phyloP scores from a whole-genome alignment of 2,888 invertebrate species.

The Gastracanthus pulcherrimus region DNA sequence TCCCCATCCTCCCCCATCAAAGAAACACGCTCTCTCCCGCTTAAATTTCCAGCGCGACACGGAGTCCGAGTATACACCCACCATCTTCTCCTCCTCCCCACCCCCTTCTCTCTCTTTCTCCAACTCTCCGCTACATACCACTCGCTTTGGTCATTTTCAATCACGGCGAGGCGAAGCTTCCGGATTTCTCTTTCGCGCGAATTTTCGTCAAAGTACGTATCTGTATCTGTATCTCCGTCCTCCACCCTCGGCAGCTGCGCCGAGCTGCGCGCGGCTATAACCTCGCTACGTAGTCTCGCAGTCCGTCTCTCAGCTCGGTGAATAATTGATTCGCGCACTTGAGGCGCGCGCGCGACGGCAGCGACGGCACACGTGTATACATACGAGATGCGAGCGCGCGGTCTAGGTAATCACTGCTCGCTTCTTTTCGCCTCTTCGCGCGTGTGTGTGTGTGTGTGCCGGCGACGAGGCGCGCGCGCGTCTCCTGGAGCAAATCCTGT shows the following conservation, averaged over 20 bases:
- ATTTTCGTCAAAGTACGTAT: slow-evolving; percentile 50
- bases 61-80: background rate
- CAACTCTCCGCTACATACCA: background rate
- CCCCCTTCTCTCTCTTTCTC: background rate
- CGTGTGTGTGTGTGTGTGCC: slow-evolving; percentile 26
- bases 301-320: slow-evolving; percentile 22
- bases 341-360: slow-evolving; percentile 36
- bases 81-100: slow-evolving; percentile 7
- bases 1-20: background rate
- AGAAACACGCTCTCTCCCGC: slow-evolving; percentile 4
- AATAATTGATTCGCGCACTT: slow-evolving; percentile 57
- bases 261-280: slow-evolving; percentile 10
- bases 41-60: slow-evolving; percentile 13
- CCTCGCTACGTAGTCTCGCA: background rate
- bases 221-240: background rate
- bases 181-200: slow-evolving; percentile 39
- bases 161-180: background rate
- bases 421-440: slow-evolving; percentile 40
- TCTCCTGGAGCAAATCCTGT: slow-evolving; percentile 68
- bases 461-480: background rate
- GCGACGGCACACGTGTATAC: slow-evolving; percentile 29
- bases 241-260: background rate
- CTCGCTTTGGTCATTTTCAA: slow-evolving; percentile 51
- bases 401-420: slow-evolving; percentile 68
- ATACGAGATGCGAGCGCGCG: slow-evolving; percentile 60